Evolutionary conservation across 2,797 vertebrate species (phyloP).

Genomic region (Melopsittacus undulatus): DNA sequence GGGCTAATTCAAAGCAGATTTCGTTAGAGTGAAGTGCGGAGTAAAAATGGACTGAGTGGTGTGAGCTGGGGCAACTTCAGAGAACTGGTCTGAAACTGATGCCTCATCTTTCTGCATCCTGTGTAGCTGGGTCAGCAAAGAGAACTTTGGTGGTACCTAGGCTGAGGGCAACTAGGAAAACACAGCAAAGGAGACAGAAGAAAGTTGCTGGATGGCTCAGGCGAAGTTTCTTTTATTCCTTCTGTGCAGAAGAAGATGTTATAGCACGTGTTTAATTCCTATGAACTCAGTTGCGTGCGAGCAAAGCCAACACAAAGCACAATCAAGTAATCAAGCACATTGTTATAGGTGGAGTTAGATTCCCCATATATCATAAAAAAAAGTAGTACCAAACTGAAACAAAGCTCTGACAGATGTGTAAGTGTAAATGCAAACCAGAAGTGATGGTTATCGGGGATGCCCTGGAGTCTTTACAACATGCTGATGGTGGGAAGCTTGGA

Average conservation of each 20-base stretch:
- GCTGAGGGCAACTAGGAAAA: neutral
- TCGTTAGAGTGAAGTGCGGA: neutral
- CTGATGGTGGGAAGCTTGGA: neutral
- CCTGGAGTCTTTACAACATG: neutral
- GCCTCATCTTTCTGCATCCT: neutral
- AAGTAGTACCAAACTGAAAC: neutral
- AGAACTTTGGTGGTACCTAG: neutral
- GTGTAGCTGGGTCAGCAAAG: neutral
- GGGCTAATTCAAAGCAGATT: neutral
- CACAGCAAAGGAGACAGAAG: neutral
- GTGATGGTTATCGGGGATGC: neutral
- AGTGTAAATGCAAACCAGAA: constrained; percentile 18
- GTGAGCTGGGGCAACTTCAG: neutral
- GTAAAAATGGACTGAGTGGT: neutral
- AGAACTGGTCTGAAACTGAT: neutral
- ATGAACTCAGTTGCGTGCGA: neutral
- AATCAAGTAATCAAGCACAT: neutral
- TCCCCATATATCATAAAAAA: neutral
- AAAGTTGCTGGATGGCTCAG: neutral
- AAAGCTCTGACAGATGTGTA: constrained; percentile 2
- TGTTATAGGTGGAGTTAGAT: neutral
- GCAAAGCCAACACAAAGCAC: neutral
- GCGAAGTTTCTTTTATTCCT: neutral
- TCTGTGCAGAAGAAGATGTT: neutral
- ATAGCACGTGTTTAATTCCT: neutral